phyloP scores from a whole-genome alignment of 2,888 invertebrate species.

The Zhuqinia jingwanae region DNA sequence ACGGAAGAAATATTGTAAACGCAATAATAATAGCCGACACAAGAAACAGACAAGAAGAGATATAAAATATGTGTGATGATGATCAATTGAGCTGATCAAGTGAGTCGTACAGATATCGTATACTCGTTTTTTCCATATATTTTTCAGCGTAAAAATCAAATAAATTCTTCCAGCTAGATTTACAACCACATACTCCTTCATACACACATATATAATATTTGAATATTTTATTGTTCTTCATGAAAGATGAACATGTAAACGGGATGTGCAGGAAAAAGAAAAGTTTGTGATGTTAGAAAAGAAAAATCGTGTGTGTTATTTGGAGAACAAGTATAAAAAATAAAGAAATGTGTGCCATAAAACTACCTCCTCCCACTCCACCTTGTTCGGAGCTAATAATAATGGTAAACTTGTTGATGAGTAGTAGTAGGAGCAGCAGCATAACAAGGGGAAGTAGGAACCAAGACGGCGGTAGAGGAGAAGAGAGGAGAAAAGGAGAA shows the following conservation, averaged over 20 bases:
- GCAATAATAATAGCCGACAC: neutral
- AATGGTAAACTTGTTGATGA: conserved; percentile 18
- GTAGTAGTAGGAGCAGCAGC: neutral
- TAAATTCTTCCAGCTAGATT: no score
- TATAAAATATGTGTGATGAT: no score
- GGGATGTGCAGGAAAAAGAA: neutral
- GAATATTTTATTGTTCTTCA: no score
- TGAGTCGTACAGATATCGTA: neutral
- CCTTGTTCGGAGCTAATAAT: conserved; percentile 5
- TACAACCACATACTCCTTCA: no score
- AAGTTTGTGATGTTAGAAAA: no score
- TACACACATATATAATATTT: no score
- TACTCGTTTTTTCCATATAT: neutral
- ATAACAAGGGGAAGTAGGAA: neutral
- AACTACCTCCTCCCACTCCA: neutral
- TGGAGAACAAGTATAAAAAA: no score
- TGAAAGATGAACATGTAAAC: no score
- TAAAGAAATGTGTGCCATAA: conserved; percentile 45
- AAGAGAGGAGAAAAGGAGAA: neutral
- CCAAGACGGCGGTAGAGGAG: neutral
- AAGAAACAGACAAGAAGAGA: neutral
- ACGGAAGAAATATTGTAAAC: conserved; percentile 10
- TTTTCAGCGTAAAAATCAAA: no score
- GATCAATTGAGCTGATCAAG: neutral
- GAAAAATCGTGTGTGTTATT: neutral